Percentiles rank a stretch among this genome's conserved stretches.
These are phyloP conservation scores for Dromius quadrimaculatus DNA, from an alignment of 2,888 invertebrate species.

Conservation along the genomic window DNA sequence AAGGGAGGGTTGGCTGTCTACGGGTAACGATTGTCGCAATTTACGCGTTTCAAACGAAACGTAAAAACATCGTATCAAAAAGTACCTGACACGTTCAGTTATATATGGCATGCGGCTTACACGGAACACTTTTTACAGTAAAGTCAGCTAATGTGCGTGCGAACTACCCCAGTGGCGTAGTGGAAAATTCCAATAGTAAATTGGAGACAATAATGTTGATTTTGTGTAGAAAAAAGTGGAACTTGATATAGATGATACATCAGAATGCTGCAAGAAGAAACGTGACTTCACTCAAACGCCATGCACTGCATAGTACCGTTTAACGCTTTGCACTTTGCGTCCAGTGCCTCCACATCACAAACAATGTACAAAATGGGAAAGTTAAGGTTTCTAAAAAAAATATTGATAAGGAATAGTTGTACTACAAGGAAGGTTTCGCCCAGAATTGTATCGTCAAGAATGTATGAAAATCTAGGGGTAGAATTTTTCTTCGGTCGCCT, in stretches of 20 bases:
- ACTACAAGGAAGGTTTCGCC: not conserved
- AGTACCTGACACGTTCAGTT: constrained; percentile 35
- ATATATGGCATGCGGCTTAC: constrained; percentile 39
- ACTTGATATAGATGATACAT: no score
- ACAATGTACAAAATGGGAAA: no score
- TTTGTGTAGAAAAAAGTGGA: not conserved
- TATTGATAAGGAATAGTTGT: not conserved
- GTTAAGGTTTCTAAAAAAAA: no score
- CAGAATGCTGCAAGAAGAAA: no score
- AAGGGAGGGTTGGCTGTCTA: not conserved
- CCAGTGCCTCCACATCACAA: no score
- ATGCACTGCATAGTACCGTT: no score
- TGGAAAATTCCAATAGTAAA: not conserved
- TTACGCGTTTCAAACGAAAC: constrained; percentile 31
- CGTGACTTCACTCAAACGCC: not conserved
- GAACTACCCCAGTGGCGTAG: not conserved
- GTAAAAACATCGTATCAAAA: constrained; percentile 45
- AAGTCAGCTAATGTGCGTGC: not conserved
- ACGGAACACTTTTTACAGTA: constrained; percentile 35
- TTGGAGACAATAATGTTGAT: not conserved
- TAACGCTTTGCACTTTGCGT: no score
- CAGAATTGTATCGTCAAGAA: not conserved
- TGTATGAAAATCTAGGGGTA: not conserved
- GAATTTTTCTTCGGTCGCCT: not conserved
- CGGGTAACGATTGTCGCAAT: constrained; percentile 43